Percentiles rank a stretch among this genome's conserved stretches.
phyloP scores from a whole-genome alignment of 2,113 vertebrate genomes.

The Geococcyx californianus region DNA sequence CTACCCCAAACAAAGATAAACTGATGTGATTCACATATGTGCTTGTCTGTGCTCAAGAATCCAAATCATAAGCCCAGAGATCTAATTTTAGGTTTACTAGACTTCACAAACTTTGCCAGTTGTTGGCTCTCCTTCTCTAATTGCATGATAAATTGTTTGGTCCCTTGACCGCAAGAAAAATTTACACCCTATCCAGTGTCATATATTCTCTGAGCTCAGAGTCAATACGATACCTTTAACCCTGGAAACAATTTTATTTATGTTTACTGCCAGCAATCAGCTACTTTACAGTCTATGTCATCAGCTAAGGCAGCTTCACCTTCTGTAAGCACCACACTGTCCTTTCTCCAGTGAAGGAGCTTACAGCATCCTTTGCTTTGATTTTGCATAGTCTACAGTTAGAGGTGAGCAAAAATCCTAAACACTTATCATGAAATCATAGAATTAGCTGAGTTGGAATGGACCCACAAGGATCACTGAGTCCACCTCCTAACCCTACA shows the following conservation, averaged over 20 bases:
- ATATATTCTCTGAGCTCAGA: not conserved
- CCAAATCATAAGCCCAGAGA: not conserved
- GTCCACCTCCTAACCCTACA: too few relatives aligned
- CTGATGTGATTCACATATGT: fast-evolving
- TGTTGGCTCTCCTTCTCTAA: not conserved
- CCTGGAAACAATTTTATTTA: not conserved
- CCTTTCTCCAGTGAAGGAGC: not conserved
- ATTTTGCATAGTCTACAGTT: not conserved
- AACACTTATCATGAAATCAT: not conserved
- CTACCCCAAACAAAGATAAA: not conserved
- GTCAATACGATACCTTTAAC: not conserved
- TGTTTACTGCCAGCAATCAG: not conserved
- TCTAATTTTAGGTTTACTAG: not conserved
- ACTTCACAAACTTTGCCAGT: not conserved
- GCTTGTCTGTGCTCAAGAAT: not conserved
- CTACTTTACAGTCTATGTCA: not conserved
- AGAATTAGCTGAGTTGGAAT: too few relatives aligned
- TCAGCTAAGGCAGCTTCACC: not conserved
- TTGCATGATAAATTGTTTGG: not conserved
- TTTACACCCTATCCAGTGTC: not conserved
- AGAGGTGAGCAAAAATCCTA: not conserved
- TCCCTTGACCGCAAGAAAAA: not conserved
- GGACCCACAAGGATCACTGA: too few relatives aligned
- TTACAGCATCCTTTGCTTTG: not conserved
- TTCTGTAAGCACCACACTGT: not conserved